Conservation (phyloP, 2,888 invertebrate genomes). For the Ectropis crepuscularia region DNA sequence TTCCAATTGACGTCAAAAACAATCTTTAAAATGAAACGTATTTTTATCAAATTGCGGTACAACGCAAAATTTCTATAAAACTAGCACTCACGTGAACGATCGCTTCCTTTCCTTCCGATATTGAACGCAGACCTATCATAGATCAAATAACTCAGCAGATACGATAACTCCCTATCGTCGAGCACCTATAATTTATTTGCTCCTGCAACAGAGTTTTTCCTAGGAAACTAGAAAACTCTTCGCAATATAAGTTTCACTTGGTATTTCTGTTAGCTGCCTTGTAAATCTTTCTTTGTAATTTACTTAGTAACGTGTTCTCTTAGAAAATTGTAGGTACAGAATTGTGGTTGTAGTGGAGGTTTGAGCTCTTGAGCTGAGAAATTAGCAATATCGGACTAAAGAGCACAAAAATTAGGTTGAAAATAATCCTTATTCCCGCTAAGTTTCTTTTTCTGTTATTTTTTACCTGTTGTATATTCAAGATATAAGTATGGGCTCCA, state of each 20-base stretch:
- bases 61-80: slow-evolving; percentile 2
- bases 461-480: too few species aligned
- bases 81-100: slow-evolving; percentile 5
- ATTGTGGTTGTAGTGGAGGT: background rate
- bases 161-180: slow-evolving; percentile 21
- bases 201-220: slow-evolving; percentile 36
- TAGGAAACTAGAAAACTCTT: slow-evolving; percentile 36
- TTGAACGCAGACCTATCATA: slow-evolving; percentile 18
- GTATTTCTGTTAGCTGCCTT: slow-evolving; percentile 32
- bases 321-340: slow-evolving; percentile 26
- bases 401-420: too few species aligned
- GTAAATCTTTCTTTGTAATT: slow-evolving; percentile 38
- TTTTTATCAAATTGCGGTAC: background rate
- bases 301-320: slow-evolving; percentile 29
- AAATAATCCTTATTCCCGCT: too few species aligned
- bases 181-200: slow-evolving; percentile 44
- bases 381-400: too few species aligned
- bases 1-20: too few species aligned
- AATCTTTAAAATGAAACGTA: slow-evolving; percentile 1
- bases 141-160: slow-evolving; percentile 29
- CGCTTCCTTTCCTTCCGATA: slow-evolving; percentile 2
- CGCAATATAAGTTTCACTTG: slow-evolving; percentile 43
- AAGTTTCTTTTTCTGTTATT: too few species aligned
- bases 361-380: too few species aligned
- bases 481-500: too few species aligned